Base-by-base conservation (phyloP, 2,797 vertebrate genomes). In the Alauda arvensis region DNA sequence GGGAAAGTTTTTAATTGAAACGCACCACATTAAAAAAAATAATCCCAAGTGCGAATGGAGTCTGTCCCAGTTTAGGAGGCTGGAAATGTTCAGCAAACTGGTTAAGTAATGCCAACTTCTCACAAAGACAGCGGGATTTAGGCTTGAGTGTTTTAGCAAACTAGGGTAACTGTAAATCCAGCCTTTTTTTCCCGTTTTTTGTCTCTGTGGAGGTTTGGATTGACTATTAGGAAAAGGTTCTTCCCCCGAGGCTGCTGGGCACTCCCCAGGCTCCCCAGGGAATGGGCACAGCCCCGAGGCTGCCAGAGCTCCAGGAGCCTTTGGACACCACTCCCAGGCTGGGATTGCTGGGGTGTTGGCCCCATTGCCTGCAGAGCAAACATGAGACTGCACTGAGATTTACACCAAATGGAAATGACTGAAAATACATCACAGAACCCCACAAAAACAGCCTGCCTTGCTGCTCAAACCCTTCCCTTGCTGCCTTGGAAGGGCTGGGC, bases 321-420 rank as follows among this genome's bases (percentile, higher is more conserved):
- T 49, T 31, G 34, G 43, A 26, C 34, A 34, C 0, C 0, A 0
- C 57, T 48, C 0, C 9, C 49, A 63, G 59, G 25, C 1, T 56
- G 59, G 43, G 9, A 6, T 21, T 42, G 60, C 9, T 49, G 59
- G 9, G 8, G 7, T 49, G 46, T n/a, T 76, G 63, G 46, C 57
- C 83, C 61, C 53, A 1, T 51, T 43, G 65, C 53, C 51, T 77
- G 49, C 43, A 42, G 24, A 11, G 28, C 61, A 69, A 24, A 74
- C 31, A 33, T 7, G 45, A 39, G 20, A 18, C 26, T 21, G 37
- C 15, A 0, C 48, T 2, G 28, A 67, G 33, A 31, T 57, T 57
- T 42, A 9, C 40, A 31, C 20, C 31, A 19, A 1, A 18, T 24
- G 57, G 61, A 56, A 21, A 12, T 14, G 40, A 18, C 25, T 1